Evolutionary conservation across 2,797 vertebrate genomes (phyloP), one percentile per base, ranked within the genome.

Genomic region (Eleutherodactylus coqui): DNA sequence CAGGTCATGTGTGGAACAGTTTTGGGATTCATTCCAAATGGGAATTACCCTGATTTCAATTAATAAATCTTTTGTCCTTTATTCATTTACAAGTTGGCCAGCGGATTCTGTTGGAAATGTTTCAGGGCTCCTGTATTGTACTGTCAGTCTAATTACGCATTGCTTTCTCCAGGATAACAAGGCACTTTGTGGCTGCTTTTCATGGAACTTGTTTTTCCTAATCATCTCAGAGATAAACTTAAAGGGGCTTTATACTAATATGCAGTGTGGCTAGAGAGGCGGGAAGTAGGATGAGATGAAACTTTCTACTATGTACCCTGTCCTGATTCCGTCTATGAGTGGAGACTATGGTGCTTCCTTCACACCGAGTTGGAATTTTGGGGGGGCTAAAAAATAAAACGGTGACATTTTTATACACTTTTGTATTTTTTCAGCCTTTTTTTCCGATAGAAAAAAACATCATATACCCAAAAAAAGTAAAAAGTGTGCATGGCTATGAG

Each of bases 21-120:
- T 84, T 88, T 91, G 83, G 82, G 88, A 91, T 79, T 86, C 58
- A 43, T 89, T 93, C 90, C 91, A 93, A 90, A 91, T 41, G 82
- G 87, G 89, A 90, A 91, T 91, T 91, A 89, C 58, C 89, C 89
- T 84, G 88, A 89, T 90, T 91, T 89, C 83, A 87, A 88, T 91
- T 88, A 21, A 79, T 91, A 91, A 90, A 81, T 83, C 88, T 88
- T 89, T 87, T 80, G 79, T 88, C 80, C 73, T 79, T 90, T 91
- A 87, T 91, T 88, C 79, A 0, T 0, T 82, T 88, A 90, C 36
- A 85, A 86, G 91, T 91, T 91, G 88, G 86, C 88, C 84, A 64
- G 79, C 55, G 24, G 86, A 84, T 75, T 88, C 91, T 84, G 60
- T 62, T 91, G 90, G 91, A 90, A 83, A 86, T 75, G 72, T 88